Base-by-base conservation (phyloP, 2,797 vertebrate genomes). In the Distichodus sexfasciatus region DNA sequence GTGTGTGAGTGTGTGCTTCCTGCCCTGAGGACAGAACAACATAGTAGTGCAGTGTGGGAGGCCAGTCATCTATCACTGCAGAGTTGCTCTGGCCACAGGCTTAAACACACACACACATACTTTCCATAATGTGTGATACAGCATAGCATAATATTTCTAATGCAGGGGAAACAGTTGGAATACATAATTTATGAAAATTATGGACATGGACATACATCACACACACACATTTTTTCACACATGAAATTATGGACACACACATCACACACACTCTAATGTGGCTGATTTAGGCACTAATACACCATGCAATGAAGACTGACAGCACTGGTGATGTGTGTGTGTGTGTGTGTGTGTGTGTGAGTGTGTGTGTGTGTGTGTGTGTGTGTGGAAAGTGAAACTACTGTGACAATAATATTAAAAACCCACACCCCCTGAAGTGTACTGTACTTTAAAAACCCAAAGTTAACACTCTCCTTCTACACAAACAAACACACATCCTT, bases 31-130 rank as follows among this genome's bases (percentile, higher is more conserved):
- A 53, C n/a, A 31, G 26, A 36, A 23, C 14, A 36, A 31, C 31
- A 31, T 19, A 41, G 35, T 36, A 58, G 29, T 68, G 53, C 55
- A 53, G 33, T 58, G 41, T 44, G 63, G 41, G 58, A 67, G 51
- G 29, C 38, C 64, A 69, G 17, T 28, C 68, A 66, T 63, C 35
- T 50, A 63, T 40, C 53, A 51, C 36, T 12, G 29, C 40, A 51
- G 12, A 60, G 44, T 17, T 67, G 62, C 36, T 59, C 36, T 44
- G 66, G n/a, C 35, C 4, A 36, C 9, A 61, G 46, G 24, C 38
- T 50, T 47, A 59, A 26, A 62, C 54, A 70, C 31, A 72, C 23
- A 71, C 31, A 67, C 53, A 62, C 31, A 69, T 48, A 50, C 65
- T 55, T 35, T 23, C 54, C 48, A 29, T 2, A 43, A 14, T 69